phyloP scores from a whole-genome alignment of 2,797 vertebrate species.

The Podarcis lilfordi region DNA sequence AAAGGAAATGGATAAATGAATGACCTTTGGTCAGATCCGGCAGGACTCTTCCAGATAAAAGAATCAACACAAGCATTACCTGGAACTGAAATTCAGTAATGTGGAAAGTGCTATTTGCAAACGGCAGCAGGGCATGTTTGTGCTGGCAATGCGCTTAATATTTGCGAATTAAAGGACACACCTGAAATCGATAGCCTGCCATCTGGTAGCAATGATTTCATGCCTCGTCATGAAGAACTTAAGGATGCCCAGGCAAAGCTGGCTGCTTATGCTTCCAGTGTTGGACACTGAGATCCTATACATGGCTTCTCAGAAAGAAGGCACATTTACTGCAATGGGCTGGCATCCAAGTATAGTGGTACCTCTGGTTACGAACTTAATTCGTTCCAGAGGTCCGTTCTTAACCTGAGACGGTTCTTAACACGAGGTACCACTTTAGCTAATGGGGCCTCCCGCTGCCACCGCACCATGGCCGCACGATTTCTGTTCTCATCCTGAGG shows the following conservation, averaged over 20 bases:
- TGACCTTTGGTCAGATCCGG: too few species aligned
- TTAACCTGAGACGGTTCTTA: too few species aligned
- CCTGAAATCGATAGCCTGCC: not conserved
- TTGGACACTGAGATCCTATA: not conserved
- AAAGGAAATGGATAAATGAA: too few species aligned
- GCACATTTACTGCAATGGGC: not conserved
- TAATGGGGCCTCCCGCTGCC: too few species aligned
- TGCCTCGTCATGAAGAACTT: not conserved
- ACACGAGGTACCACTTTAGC: too few species aligned
- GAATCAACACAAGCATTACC: not conserved
- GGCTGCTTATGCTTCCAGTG: not conserved
- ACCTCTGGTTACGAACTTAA: too few species aligned
- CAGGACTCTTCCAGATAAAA: too few species aligned
- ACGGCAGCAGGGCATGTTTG: not conserved
- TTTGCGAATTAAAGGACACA: not conserved
- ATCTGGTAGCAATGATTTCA: not conserved
- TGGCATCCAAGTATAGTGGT: not conserved
- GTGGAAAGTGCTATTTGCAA: not conserved
- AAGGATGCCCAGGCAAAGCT: not conserved
- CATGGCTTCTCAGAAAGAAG: not conserved
- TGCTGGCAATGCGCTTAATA: not conserved
- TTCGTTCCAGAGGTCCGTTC: too few species aligned
- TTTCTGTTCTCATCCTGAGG: too few species aligned
- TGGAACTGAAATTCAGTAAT: not conserved
- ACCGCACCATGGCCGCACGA: accelerated